A percentile compares a stretch with the other conserved stretches of the same genome.
Evolutionary conservation across 2,888 invertebrate species (phyloP).

Genomic region (Diploptera punctata): DNA sequence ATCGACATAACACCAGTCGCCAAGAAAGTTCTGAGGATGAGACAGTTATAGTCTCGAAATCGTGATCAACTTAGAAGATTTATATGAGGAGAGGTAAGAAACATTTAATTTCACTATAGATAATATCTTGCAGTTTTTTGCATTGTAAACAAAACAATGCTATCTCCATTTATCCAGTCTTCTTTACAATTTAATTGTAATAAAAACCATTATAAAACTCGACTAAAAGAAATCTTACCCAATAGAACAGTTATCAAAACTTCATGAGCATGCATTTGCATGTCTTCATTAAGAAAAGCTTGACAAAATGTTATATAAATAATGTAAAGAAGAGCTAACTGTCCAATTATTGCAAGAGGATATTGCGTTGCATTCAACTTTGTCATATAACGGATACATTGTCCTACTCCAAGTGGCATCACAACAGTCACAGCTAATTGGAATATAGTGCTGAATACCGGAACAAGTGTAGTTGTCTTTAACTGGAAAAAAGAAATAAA

Average conservation of each 20-base stretch:
- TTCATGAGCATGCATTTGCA: conserved; percentile 57
- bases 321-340: conserved; percentile 59
- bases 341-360: conserved; percentile 54
- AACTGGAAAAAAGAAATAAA: conserved; percentile 56
- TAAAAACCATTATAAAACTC: too few species aligned
- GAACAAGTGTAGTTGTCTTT: conserved; percentile 60
- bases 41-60: too few species aligned
- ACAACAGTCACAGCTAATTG: conserved; percentile 61
- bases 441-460: conserved; percentile 48
- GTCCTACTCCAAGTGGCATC: conserved; percentile 59
- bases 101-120: too few species aligned
- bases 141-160: too few species aligned
- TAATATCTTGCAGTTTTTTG: too few species aligned
- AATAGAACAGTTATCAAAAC: conserved; percentile 59
- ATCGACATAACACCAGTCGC: too few species aligned
- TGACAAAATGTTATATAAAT: conserved; percentile 68
- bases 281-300: conserved; percentile 60
- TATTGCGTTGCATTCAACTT: conserved; percentile 40
- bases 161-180: too few species aligned
- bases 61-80: too few species aligned
- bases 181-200: too few species aligned
- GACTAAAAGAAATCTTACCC: too few species aligned
- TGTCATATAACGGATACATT: conserved; percentile 48
- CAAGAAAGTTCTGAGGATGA: too few species aligned
- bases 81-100: too few species aligned